Base-by-base conservation (phyloP, 2,888 invertebrate genomes). In the Thera britannica region DNA sequence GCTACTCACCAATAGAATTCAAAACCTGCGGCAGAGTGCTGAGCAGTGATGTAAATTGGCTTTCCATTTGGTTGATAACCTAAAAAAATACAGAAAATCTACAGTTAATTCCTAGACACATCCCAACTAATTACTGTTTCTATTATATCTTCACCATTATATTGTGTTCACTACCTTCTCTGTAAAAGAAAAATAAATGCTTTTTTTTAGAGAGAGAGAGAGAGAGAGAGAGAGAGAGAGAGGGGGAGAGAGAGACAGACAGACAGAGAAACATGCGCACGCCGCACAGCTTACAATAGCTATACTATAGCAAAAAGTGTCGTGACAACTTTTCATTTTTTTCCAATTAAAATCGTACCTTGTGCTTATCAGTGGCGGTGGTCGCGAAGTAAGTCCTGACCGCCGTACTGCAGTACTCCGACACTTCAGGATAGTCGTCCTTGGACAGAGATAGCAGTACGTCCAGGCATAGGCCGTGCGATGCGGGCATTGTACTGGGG, bases 391-490 rank as follows among this genome's bases (percentile, higher is more conserved):
- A 88, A 0, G 75, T 75, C 35, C 84, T 80, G 23, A 95, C 90
- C 4, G 90, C 90, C 11, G 79, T 81, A 36, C 86, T 88, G 76
- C 95, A 92, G 74, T 80, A 86, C 34, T 83, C 84, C 4, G 93
- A 80, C 11, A 97, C 95, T 70, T 94, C 89, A 0, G 83, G 77
- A 70, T 93, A 89, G 7, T 95, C 95, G 86, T 97, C 97, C 81
- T 96, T 95, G 0, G 96, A 95, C 41, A 97, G 86, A 0, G 95
- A 92, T 71, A 97, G 95, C 6, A 97, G 85, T 46, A 96, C 94
- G 84, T 97, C 97, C 2, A 97, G 85, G 6, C 96, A 89, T 71
- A 94, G 86, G n/a, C 95, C 88, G 58, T 95, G 89, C 60, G 95
- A 96, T 0, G 92, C 87, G 34, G 94, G 93, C 90, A 97, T 94